Evolutionary conservation across 2,113 vertebrate genomes (phyloP).

Genomic region (Gracilinanus agilis): DNA sequence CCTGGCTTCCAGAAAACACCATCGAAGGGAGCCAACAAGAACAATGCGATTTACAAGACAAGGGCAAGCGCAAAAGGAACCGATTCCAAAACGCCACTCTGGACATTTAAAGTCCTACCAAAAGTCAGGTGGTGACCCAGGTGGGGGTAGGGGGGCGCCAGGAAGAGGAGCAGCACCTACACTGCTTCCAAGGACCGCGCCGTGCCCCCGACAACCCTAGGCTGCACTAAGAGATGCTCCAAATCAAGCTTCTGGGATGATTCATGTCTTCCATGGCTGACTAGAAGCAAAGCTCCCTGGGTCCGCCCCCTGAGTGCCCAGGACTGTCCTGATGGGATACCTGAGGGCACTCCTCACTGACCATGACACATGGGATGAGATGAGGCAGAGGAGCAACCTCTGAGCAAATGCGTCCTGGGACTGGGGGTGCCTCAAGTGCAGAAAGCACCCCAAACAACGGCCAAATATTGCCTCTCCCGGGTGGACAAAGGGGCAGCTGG

Average conservation of each 20-base stretch:
- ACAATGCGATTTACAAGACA: conserved; percentile 1
- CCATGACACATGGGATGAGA: not conserved
- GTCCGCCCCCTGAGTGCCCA: not conserved
- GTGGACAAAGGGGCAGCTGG: not conserved
- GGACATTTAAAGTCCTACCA: not conserved
- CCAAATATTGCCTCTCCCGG: not conserved
- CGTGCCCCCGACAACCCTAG: not conserved
- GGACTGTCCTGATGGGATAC: not conserved
- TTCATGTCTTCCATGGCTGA: not conserved
- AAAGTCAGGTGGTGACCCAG: not conserved
- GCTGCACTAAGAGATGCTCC: not conserved
- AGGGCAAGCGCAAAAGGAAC: conserved; percentile 10
- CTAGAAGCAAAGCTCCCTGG: not conserved
- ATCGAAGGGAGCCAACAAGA: not conserved
- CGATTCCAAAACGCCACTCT: not conserved
- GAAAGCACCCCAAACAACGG: conserved; percentile 6
- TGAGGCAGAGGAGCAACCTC: not conserved
- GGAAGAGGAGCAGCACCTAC: not conserved
- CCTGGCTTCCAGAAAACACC: conserved; percentile 31
- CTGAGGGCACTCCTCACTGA: not conserved
- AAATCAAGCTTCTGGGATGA: not conserved
- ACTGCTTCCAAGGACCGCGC: not conserved
- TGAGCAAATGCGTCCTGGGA: not conserved
- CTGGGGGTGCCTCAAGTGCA: not conserved
- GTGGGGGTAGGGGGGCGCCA: not conserved